Evolutionary conservation across 2,797 vertebrate genomes (phyloP), one percentile per base, ranked within the genome.

Genomic region (Poeciliopsis gracilis): DNA sequence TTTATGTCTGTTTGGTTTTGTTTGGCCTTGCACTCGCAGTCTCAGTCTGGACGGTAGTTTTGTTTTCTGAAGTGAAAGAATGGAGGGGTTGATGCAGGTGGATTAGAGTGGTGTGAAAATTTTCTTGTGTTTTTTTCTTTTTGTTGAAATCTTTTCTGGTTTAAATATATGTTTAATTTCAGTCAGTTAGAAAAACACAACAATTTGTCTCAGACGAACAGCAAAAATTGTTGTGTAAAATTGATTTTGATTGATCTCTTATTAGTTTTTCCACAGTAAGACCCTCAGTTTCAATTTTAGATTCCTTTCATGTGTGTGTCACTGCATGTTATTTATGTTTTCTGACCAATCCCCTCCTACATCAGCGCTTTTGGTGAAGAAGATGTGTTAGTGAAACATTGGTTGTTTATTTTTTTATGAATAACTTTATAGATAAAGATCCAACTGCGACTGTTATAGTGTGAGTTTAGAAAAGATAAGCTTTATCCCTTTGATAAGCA

Each of bases 141-240:
- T 73, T 49, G 30, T 78, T 86, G 69, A 77, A 88, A 78, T 77
- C 47, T 45, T 72, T 84, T 86, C 74, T 82, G n/a, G n/a, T n/a
- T 89, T 81, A 87, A 86, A 75, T 84, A 83, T 81, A 80, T 73
- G 71, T 86, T 83, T 66, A 67, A 70, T 71, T 73, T 51, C 10
- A 8, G 49, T 55, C 63, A 5, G 49, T 59, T 55, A 77, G 76
- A 70, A 59, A 36, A 69, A 77, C 47, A 23, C 49, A 43, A 23
- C 49, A 43, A 13, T 10, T 69, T 75, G 18, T 28, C 2, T 75
- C 16, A 47, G 28, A 78, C 74, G 76, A 33, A 73, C 46, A 71
- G 12, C 70, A 15, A 72, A 45, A 67, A 1, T 66, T 41, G 30
- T 46, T 28, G 63, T 28, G 0, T 69, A 59, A 8, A 75, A 47